A percentile compares a stretch with the other conserved stretches of the same genome.
phyloP scores from a whole-genome alignment of 2,113 vertebrate species.

The Echinops telfairi region DNA sequence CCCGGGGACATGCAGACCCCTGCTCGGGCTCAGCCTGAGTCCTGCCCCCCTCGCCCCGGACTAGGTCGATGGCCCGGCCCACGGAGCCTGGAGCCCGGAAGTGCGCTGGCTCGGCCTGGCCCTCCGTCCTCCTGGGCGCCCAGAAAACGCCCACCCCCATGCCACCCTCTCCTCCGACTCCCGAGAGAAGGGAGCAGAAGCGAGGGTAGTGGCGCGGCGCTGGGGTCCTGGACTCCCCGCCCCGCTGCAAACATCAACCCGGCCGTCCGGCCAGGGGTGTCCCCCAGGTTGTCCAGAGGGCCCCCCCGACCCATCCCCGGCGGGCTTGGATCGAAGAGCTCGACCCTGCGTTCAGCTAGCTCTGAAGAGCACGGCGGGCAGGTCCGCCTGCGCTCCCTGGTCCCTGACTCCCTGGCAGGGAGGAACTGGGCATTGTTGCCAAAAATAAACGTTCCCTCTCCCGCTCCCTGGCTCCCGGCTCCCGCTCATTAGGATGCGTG shows the following conservation, averaged over 20 bases:
- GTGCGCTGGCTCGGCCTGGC: neutral
- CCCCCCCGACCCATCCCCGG: neutral
- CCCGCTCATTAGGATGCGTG: constrained; percentile 95
- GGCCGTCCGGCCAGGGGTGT: neutral
- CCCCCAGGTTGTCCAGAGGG: neutral
- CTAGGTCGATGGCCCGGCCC: constrained; percentile 3
- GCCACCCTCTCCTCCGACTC: neutral
- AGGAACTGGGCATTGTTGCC: constrained; percentile 90
- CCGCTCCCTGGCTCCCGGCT: constrained; percentile 87
- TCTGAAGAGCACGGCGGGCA: constrained; percentile 50
- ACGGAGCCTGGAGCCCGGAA: constrained; percentile 9
- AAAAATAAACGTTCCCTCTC: constrained; percentile 91
- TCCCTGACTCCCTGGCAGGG: constrained; percentile 82
- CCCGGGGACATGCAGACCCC: neutral
- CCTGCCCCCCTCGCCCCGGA: neutral
- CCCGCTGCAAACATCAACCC: neutral
- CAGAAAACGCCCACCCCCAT: neutral
- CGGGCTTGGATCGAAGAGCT: neutral
- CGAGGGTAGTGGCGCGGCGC: neutral
- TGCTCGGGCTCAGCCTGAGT: constrained; percentile 7
- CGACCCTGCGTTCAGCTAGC: constrained; percentile 26
- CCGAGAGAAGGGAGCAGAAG: constrained; percentile 35
- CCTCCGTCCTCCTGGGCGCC: neutral
- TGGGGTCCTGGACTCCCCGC: neutral
- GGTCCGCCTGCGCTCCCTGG: constrained; percentile 69